phyloP scores from a whole-genome alignment of 2,888 invertebrate species.

The Fabriciana adippe region DNA sequence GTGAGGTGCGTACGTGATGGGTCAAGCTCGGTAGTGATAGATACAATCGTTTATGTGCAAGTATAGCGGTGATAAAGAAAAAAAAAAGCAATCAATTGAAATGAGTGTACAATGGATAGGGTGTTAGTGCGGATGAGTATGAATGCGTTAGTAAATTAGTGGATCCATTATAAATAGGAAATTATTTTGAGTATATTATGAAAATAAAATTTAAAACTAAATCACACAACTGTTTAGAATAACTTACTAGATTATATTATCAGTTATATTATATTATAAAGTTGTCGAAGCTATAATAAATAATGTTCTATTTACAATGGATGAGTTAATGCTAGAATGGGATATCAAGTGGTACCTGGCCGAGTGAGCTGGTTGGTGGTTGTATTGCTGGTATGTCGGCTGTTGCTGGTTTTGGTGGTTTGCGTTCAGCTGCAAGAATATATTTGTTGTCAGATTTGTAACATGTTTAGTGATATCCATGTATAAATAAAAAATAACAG shows the following conservation, averaged over 20 bases:
- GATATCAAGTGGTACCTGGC: slow-evolving; percentile 53
- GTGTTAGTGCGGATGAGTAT: slow-evolving; percentile 33
- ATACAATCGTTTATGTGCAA: background rate
- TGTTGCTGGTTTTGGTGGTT: slow-evolving; percentile 71
- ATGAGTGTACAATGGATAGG: background rate
- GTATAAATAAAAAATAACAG: slow-evolving; percentile 1
- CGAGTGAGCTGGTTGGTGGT: slow-evolving; percentile 71
- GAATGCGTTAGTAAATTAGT: slow-evolving; percentile 18
- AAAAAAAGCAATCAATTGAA: slow-evolving; percentile 27
- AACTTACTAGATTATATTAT: background rate
- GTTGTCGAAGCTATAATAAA: background rate
- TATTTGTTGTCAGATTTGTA: slow-evolving; percentile 27
- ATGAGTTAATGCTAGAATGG: slow-evolving; percentile 20
- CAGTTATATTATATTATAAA: too few species aligned
- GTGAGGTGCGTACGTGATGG: slow-evolving; percentile 43
- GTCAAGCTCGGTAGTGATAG: slow-evolving; percentile 21
- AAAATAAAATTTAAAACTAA: background rate
- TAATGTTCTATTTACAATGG: slow-evolving; percentile 30
- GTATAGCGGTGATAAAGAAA: slow-evolving; percentile 8
- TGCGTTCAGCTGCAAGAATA: slow-evolving; percentile 61
- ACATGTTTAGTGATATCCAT: slow-evolving; percentile 12
- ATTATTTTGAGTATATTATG: slow-evolving; percentile 11
- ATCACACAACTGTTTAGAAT: background rate
- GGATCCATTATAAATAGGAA: slow-evolving; percentile 25
- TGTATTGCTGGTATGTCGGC: slow-evolving; percentile 67